These are phyloP conservation scores for Enteromius fasciolatus DNA, from an alignment of 2,797 vertebrate species.

Conservation along the genomic window DNA sequence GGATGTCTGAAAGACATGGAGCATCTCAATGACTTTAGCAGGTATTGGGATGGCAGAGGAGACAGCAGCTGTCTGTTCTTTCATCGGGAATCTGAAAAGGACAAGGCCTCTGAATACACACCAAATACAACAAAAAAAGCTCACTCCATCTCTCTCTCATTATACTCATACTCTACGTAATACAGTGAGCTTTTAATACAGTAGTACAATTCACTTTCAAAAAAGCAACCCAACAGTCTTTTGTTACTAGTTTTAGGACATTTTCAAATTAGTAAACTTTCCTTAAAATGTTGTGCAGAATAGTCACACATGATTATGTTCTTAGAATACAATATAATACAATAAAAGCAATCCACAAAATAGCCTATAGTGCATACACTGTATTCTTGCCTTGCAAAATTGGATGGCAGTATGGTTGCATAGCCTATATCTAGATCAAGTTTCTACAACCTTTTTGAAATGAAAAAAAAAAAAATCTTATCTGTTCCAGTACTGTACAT, in stretches of 20 bases:
- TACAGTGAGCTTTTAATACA: no score
- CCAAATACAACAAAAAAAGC: not conserved
- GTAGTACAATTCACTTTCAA: not conserved
- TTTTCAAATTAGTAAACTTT: not conserved
- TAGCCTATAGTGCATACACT: not conserved
- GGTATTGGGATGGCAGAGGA: slow-evolving; percentile 28
- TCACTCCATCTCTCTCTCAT: no score
- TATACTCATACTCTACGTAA: no score
- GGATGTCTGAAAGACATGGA: slow-evolving; percentile 40
- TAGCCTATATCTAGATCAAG: not conserved
- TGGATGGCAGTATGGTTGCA: not conserved
- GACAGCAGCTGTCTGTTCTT: slow-evolving; percentile 12
- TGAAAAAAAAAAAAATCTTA: not conserved
- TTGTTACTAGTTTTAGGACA: not conserved
- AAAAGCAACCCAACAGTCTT: not conserved
- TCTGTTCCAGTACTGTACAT: not conserved
- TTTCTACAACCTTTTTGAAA: not conserved
- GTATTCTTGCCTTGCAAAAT: not conserved
- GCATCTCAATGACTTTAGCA: slow-evolving; percentile 50
- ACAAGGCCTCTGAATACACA: not conserved
- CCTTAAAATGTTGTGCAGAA: not conserved
- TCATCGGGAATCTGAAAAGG: not conserved
- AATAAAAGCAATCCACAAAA: not conserved
- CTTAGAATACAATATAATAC: not conserved
- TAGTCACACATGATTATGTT: not conserved